These are phyloP conservation scores for Arge pagana DNA, from an alignment of 2,888 invertebrate species.

Conservation along the genomic window DNA sequence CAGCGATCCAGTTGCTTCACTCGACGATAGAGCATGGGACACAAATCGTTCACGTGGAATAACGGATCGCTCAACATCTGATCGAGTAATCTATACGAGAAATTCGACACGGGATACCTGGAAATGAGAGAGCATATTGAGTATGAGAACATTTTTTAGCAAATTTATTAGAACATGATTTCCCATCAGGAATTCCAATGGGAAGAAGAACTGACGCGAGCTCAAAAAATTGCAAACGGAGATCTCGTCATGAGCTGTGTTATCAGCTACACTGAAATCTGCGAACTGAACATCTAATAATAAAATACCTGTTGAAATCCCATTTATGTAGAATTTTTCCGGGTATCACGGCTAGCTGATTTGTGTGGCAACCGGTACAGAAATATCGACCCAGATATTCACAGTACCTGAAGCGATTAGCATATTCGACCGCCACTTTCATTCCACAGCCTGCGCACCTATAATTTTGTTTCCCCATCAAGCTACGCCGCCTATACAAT, in stretches of 20 bases:
- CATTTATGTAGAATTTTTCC: slow-evolving; percentile 69
- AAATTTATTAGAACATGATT: not conserved
- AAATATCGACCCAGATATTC: slow-evolving; percentile 84
- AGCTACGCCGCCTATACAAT: slow-evolving; percentile 63
- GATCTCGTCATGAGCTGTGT: not conserved
- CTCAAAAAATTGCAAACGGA: not conserved
- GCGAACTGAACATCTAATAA: not conserved
- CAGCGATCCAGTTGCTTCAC: slow-evolving; percentile 67
- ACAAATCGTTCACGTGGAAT: slow-evolving; percentile 75
- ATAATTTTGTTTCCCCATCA: slow-evolving; percentile 75
- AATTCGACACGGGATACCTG: slow-evolving; percentile 81
- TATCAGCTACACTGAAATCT: too few relatives aligned
- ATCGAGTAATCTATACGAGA: slow-evolving; percentile 75
- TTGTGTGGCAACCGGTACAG: slow-evolving; percentile 84
- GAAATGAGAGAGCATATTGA: slow-evolving; percentile 44
- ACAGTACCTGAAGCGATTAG: slow-evolving; percentile 78
- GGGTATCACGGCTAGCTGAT: slow-evolving; percentile 74
- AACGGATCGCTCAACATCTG: slow-evolving; percentile 79
- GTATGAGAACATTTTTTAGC: too few relatives aligned
- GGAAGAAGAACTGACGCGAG: not conserved
- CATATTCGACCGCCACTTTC: slow-evolving; percentile 73
- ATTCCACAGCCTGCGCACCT: slow-evolving; percentile 86
- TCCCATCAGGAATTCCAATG: not conserved
- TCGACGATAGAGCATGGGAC: slow-evolving; percentile 68
- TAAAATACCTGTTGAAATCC: slow-evolving; percentile 64